A percentile compares a stretch with the other conserved stretches of the same genome.
Conservation (phyloP, 2,797 vertebrate species). For the Macrochelys suwanniensis region DNA sequence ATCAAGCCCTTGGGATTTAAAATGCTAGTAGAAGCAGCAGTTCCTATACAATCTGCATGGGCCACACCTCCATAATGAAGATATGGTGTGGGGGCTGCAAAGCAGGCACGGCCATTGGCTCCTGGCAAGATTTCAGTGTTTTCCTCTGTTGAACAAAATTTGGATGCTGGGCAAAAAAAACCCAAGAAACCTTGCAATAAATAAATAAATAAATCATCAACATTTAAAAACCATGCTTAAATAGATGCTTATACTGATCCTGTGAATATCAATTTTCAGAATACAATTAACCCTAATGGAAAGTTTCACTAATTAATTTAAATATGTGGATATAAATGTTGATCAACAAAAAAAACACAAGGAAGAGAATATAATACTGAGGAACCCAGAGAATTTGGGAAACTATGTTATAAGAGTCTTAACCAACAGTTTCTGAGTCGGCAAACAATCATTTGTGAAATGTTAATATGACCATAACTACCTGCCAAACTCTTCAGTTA, state of each 20-base stretch:
- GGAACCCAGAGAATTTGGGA: neutral
- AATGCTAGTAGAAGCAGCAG: slow-evolving; percentile 33
- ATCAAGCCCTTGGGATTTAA: slow-evolving; percentile 18
- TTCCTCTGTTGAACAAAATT: neutral
- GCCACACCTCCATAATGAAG: neutral
- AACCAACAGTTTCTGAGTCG: neutral
- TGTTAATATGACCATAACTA: neutral
- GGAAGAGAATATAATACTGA: neutral
- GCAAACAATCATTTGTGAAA: neutral
- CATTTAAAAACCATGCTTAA: neutral
- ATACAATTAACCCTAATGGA: neutral
- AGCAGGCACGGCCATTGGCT: neutral
- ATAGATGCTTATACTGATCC: neutral
- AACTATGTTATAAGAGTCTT: neutral
- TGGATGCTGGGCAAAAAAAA: neutral
- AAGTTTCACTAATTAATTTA: neutral
- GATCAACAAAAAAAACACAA: neutral
- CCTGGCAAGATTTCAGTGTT: neutral
- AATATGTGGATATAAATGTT: neutral
- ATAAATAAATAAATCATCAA: neutral
- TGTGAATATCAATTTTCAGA: neutral
- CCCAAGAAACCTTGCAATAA: neutral
- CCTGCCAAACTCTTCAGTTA: neutral
- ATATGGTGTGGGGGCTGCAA: neutral
- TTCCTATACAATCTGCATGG: slow-evolving; percentile 49